A percentile compares a stretch with the other conserved stretches of the same genome.
phyloP scores from a whole-genome alignment of 2,797 vertebrate genomes.

The Hephaestus fuliginosus region DNA sequence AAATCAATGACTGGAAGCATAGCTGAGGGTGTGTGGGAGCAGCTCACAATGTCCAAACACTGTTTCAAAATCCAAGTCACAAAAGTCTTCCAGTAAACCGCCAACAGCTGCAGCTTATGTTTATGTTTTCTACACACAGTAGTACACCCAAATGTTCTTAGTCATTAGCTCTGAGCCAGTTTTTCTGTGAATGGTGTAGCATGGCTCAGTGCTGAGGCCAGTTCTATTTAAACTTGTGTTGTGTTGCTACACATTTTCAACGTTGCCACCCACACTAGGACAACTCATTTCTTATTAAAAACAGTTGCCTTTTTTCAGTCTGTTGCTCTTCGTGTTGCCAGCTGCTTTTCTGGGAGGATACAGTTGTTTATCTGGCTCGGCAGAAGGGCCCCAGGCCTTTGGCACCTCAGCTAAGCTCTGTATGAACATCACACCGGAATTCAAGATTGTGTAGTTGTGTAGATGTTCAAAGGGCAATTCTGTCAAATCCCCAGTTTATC shows the following conservation, averaged over 20 bases:
- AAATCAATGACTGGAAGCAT: constrained; percentile 65
- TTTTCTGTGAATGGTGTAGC: constrained; percentile 35
- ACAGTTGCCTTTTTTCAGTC: constrained; percentile 19
- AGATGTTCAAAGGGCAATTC: constrained; percentile 33
- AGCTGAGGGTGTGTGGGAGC: constrained; percentile 28
- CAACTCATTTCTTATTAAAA: constrained; percentile 43
- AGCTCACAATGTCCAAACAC: constrained; percentile 33
- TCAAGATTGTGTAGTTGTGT: constrained; percentile 40
- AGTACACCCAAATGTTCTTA: constrained; percentile 24
- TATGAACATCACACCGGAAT: constrained; percentile 30
- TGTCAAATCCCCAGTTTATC: constrained; percentile 10
- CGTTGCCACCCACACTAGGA: constrained; percentile 46
- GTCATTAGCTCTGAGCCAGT: constrained; percentile 38
- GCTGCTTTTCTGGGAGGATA: constrained; percentile 36
- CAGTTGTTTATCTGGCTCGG: constrained; percentile 48
- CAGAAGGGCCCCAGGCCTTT: constrained; percentile 34
- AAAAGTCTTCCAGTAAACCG: constrained; percentile 35
- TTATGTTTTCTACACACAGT: constrained; percentile 5
- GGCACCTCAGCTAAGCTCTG: constrained; percentile 38
- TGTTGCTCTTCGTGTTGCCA: constrained; percentile 31
- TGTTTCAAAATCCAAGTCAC: constrained; percentile 28
- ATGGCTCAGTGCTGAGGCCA: constrained; percentile 28
- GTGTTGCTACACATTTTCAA: constrained; percentile 38
- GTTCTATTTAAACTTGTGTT: constrained; percentile 40
- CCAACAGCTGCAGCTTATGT: neutral